Evolutionary conservation across 2,888 invertebrate genomes (phyloP).

Genomic region (Dryadula phaetusa): DNA sequence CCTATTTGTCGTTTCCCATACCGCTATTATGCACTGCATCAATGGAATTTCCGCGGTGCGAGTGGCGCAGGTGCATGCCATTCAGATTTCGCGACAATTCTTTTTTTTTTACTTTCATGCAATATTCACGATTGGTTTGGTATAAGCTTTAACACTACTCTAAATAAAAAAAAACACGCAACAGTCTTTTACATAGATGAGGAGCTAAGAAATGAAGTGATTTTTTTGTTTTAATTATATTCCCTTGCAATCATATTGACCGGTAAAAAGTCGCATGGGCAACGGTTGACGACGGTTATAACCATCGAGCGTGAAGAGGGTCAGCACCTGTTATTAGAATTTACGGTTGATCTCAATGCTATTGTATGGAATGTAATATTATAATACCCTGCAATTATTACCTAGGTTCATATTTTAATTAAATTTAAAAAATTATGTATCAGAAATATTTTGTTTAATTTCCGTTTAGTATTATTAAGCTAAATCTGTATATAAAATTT

Average conservation of each 20-base stretch:
- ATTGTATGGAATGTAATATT: constrained; percentile 18
- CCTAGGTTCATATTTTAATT: neutral
- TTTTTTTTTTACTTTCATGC: constrained; percentile 34
- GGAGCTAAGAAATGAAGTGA: neutral
- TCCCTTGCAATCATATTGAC: constrained; percentile 47
- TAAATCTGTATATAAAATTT: neutral
- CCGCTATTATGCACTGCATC: constrained; percentile 48
- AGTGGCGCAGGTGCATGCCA: constrained; percentile 39
- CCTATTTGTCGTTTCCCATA: constrained; percentile 48
- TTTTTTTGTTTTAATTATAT: constrained; percentile 38
- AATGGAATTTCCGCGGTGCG: constrained; percentile 51
- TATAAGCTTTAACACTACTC: neutral
- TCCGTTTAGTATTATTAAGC: too few relatives aligned
- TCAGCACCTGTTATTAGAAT: constrained; percentile 63
- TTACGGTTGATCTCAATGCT: constrained; percentile 29
- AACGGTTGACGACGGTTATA: constrained; percentile 74
- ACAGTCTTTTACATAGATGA: neutral
- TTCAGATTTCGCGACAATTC: constrained; percentile 41
- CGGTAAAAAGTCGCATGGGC: constrained; percentile 53
- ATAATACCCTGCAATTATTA: constrained; percentile 9
- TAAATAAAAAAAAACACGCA: constrained; percentile 1
- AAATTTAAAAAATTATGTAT: neutral
- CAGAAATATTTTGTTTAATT: too few relatives aligned
- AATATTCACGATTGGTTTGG: constrained; percentile 27
- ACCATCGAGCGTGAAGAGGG: constrained; percentile 71